Evolutionary conservation across 2,797 vertebrate species (phyloP).

Genomic region (Lateolabrax maculatus): DNA sequence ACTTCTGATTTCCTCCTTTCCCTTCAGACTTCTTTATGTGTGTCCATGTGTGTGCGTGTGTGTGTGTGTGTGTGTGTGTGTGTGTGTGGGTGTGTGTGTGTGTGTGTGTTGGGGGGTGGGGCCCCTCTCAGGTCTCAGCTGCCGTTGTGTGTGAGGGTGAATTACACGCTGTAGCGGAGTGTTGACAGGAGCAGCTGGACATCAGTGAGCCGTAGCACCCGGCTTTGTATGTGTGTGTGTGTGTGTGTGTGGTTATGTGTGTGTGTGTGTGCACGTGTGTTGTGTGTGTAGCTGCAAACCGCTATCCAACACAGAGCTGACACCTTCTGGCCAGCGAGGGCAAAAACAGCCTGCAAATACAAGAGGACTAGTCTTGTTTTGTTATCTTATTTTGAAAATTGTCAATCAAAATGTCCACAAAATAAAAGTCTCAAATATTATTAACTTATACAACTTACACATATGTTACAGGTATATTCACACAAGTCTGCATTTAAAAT

Average conservation of each 20-base stretch:
- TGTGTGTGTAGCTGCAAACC: conserved; percentile 22
- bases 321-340: conserved; percentile 80
- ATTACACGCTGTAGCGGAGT: conserved; percentile 93
- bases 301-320: conserved; percentile 74
- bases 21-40: conserved; percentile 7
- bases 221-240: conserved; percentile 32
- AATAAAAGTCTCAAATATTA: background rate
- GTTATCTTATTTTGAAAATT: background rate
- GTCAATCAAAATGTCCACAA: background rate
- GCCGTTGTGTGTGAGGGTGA: conserved; percentile 88
- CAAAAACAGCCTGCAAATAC: conserved; percentile 48
- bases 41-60: conserved; percentile 42
- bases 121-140: conserved; percentile 87
- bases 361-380: conserved; percentile 15
- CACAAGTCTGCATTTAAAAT: background rate
- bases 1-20: conserved; percentile 50
- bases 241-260: conserved; percentile 37
- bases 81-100: conserved; percentile 43
- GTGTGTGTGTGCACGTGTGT: background rate
- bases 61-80: conserved; percentile 36
- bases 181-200: conserved; percentile 98
- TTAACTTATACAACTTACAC: background rate
- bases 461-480: background rate
- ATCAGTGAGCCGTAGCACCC: conserved; percentile 85
- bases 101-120: conserved; percentile 25